A percentile compares a stretch with the other conserved stretches of the same genome.
Evolutionary conservation across 2,797 vertebrate genomes (phyloP).

Genomic region (Threskiornis aethiopicus): DNA sequence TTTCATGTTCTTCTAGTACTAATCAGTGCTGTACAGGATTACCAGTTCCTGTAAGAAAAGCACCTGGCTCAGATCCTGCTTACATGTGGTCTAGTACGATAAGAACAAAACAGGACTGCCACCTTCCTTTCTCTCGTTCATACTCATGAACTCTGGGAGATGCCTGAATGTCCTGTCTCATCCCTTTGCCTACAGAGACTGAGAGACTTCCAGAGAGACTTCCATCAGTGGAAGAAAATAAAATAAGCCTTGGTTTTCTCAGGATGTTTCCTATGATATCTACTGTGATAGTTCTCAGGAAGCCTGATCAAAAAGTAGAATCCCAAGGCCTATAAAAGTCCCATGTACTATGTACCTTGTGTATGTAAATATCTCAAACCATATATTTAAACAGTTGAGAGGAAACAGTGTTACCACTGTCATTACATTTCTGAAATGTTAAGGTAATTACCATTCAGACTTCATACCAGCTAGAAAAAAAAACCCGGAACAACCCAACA

Average conservation of each 20-base stretch:
- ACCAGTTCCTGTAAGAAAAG: neutral
- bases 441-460: neutral
- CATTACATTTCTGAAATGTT: neutral
- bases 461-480: neutral
- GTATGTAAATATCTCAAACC: neutral
- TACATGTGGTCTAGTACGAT: accelerated
- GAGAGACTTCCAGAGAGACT: neutral
- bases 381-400: neutral
- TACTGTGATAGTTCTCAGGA: neutral
- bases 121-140: neutral
- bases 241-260: neutral
- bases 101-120: neutral
- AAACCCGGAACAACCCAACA: neutral
- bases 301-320: neutral
- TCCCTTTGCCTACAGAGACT: neutral
- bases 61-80: neutral
- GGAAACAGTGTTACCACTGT: neutral
- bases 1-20: neutral
- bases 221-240: neutral
- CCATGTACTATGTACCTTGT: neutral
- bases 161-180: neutral
- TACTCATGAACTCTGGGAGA: neutral
- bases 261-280: neutral
- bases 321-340: neutral
- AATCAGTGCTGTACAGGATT: neutral